These are phyloP conservation scores for Leucopsar rothschildi DNA, from an alignment of 2,113 vertebrate genomes.

Conservation along the genomic window DNA sequence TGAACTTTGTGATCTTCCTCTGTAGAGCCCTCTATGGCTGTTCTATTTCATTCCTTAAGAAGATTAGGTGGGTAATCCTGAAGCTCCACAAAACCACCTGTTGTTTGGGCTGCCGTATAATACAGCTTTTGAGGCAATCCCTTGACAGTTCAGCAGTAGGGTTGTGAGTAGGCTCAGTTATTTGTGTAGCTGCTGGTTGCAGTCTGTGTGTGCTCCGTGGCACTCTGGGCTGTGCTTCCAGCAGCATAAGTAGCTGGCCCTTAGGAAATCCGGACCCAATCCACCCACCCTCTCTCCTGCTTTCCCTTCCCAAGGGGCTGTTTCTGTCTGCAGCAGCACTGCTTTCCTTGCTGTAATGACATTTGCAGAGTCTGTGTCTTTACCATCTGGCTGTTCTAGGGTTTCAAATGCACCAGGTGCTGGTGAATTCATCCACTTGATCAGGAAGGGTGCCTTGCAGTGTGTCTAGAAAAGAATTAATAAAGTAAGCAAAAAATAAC, in stretches of 20 bases:
- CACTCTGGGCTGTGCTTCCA: neutral
- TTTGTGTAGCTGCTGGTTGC: neutral
- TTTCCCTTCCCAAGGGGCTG: accelerated
- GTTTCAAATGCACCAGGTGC: neutral
- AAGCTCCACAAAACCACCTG: slow-evolving; percentile 49
- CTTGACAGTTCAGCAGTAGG: neutral
- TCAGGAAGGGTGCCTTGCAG: neutral
- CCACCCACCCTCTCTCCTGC: neutral
- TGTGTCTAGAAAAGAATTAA: neutral
- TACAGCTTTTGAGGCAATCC: slow-evolving; percentile 9
- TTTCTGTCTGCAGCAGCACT: neutral
- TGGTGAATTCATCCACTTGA: neutral
- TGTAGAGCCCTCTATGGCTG: neutral
- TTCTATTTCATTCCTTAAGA: slow-evolving; percentile 53
- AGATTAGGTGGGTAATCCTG: slow-evolving; percentile 56
- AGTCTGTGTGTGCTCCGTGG: accelerated
- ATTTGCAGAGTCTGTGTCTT: neutral
- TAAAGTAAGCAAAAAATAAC: neutral
- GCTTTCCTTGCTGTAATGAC: neutral
- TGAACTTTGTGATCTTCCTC: slow-evolving; percentile 41
- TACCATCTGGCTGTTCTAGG: neutral
- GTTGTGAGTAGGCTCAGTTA: neutral
- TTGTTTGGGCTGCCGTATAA: slow-evolving; percentile 35
- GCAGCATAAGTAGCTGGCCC: neutral
- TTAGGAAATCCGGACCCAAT: neutral